Evolutionary conservation across 2,888 invertebrate species (phyloP).

Genomic region (Sicus ferrugineus): DNA sequence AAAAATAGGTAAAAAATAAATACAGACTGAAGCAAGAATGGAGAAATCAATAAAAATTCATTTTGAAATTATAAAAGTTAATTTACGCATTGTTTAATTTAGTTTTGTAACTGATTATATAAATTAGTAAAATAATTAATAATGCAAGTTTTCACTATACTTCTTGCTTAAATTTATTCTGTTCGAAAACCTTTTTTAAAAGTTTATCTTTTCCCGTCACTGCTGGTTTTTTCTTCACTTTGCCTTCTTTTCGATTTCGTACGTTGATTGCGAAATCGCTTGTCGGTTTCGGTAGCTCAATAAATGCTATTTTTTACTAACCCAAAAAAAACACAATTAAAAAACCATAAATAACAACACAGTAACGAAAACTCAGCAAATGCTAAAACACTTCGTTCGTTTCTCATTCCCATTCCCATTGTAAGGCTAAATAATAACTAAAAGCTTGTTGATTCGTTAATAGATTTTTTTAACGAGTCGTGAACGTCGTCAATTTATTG

Average conservation of each 20-base stretch:
- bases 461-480: background rate
- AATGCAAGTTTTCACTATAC: background rate
- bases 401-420: background rate
- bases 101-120: no score
- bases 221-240: no score
- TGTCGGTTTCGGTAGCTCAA: background rate
- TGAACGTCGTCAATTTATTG: conserved; percentile 6
- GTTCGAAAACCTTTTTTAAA: no score
- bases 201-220: no score
- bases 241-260: no score
- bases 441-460: conserved; percentile 14
- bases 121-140: background rate
- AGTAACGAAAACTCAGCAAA: background rate
- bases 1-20: no score
- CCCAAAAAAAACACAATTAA: background rate
- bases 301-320: background rate
- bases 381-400: conserved; percentile 1
- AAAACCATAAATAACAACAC: background rate
- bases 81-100: no score
- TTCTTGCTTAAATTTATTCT: background rate
- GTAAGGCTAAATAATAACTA: background rate
- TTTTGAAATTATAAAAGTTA: no score
- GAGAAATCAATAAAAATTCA: no score
- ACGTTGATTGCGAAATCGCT: no score
- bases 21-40: no score